Base-by-base conservation (phyloP, 2,797 vertebrate genomes). In the Iguana delicatissima region DNA sequence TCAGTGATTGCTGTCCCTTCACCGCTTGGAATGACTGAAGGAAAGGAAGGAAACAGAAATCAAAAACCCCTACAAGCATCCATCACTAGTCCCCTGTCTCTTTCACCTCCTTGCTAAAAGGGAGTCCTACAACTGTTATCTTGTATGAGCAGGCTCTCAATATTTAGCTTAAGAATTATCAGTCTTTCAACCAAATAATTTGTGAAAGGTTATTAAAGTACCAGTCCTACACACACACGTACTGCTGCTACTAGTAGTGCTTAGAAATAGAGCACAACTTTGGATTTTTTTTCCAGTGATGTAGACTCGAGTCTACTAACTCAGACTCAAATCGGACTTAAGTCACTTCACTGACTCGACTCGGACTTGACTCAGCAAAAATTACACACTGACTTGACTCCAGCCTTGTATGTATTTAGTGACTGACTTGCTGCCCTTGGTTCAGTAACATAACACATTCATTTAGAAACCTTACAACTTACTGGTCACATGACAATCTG, bases 1-100 rank as follows among this genome's bases (percentile, higher is more conserved):
- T 96, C 96, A 1, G 87, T 90, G 88, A 96, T 52, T 0, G 84
- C 69, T 0, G 91, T 91, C 29, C 94, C 95, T 84, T 91, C 92
- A 90, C 90, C 94, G 87, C 85, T 95, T 0, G 92, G 5, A 42
- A 2, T 94, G 85, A 96, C 96, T 96, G 88, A 1, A 72, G 26
- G 18, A n/a, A 92, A 90, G 89, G 6, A 72, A 10, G 29, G 52
- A 89, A 92, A 62, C 35, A 80, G 0, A 38, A 67, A 24, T n/a
- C 13, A 52, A 4, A 38, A 82, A 26, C 29, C 32, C 32, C 26
- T 69, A 20, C n/a, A 46, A 86, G 89, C 14, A n/a, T 93, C 50
- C 50, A 89, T 52, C 35, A 72, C 0, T 0, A 42, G 42, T 69
- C 20, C 79, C n/a, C 52, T 91, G 82, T 74, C 89, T 84, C 84